Evolutionary conservation across 2,797 vertebrate genomes (phyloP), one percentile per base, ranked within the genome.

Genomic region (Cercopithecus mitis): DNA sequence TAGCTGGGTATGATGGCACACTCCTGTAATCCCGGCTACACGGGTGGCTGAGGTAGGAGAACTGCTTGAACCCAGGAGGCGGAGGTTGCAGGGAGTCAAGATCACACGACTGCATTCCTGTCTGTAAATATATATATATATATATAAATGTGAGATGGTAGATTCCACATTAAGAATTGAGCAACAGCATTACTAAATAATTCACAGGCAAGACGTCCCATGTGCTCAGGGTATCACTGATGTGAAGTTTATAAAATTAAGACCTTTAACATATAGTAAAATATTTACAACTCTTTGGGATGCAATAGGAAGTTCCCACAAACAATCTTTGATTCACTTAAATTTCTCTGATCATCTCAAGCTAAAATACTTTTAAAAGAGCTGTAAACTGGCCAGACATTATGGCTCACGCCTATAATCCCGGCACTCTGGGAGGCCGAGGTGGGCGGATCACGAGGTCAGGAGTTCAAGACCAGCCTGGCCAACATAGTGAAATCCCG

Each of bases 291-390:
- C 24, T 76, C 24, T 90, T 67, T 52, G 36, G 47, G 7, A 58
- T 87, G 43, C 50, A 27, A 30, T 39, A 84, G 57, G 67, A 85
- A 19, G 11, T 52, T n/a, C 8, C 12, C 27, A 52, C 43, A 67
- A 64, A n/a, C 73, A 17, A 24, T 22, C 43, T 87, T 87, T 75
- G n/a, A 73, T 30, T 55, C 24, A 13, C 25, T 24, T 67, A 27
- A 22, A 67, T 36, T 88, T 64, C 36, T 50, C 67, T 73, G 33
- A 47, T 39, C 47, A 25, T 88, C 64, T 45, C 83, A 75, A 73
- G 55, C 36, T 87, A 81, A 87, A 90, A 64, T 36, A 19, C 47
- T 77, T 90, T 67, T 10, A 81, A 87, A 87, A 61, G 41, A 86
- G 52, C 61, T 25, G 1, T 50, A 82, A 75, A 70, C 61, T n/a